These are phyloP conservation scores for Acanthurus tractus DNA, from an alignment of 2,797 vertebrate species.

Conservation along the genomic window DNA sequence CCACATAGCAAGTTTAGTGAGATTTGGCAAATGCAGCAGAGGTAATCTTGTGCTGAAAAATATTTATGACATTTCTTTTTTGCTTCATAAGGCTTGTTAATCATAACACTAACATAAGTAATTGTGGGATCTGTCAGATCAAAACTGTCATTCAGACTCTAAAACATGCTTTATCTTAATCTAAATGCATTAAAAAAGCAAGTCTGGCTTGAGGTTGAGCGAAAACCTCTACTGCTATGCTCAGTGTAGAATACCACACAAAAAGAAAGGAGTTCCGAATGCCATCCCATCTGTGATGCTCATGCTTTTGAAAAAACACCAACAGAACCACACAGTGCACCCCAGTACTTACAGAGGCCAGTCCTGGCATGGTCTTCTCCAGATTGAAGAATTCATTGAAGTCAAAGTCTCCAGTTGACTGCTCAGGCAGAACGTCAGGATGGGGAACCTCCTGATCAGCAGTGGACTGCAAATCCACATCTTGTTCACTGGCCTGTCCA, in stretches of 20 bases:
- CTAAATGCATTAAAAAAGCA: neutral
- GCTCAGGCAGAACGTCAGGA: constrained; percentile 90
- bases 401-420: constrained; percentile 94
- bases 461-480: constrained; percentile 79
- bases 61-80: neutral
- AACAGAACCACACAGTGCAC: constrained; percentile 41
- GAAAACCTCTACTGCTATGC: constrained; percentile 54
- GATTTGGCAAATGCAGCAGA: constrained; percentile 55
- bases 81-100: neutral
- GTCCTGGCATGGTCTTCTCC: constrained; percentile 96
- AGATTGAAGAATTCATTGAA: constrained; percentile 99
- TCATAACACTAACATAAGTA: neutral
- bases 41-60: constrained; percentile 19
- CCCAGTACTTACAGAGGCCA: constrained; percentile 94
- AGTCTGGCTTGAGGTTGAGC: neutral
- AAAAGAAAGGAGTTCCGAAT: neutral
- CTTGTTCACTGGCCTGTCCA: constrained; percentile 89
- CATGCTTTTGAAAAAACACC: constrained; percentile 12
- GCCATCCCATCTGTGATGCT: constrained; percentile 31
- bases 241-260: constrained; percentile 4
- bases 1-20: constrained; percentile 40
- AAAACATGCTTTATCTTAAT: neutral
- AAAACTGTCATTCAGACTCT: neutral
- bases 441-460: constrained; percentile 96
- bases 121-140: neutral